Base-by-base conservation (phyloP, 1,140 invertebrate species). In the Diorhabda elongata region DNA sequence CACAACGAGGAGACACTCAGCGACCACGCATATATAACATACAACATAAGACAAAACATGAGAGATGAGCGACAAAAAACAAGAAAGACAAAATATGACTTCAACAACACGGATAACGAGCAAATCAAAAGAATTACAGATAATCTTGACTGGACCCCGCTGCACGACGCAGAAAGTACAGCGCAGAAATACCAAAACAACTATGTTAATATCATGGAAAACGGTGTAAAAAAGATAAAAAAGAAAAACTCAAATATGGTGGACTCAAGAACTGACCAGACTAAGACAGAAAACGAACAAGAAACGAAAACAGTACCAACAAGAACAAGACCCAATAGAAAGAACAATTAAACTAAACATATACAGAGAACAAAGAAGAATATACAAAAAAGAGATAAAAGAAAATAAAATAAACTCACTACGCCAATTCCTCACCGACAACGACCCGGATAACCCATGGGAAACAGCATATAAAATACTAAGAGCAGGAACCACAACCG, bases 1-100 rank as follows among this genome's bases (percentile, higher is more conserved):
- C 3, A 42, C 5, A 57, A 67, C 3, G 65, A 67, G 59, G 65
- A 67, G 41, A 8, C 65, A n/a, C 3, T 67, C 5, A 66, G 64
- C 57, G 64, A 66, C 42, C 64, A 66, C 42, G 5, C 5, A 26
- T 67, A 58, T 26, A 59, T 58, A 42, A 58, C 56, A 26, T 67
- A 59, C 44, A 5, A 42, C 11, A 59, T 59, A 42, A 44, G 11
- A 56, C n/a, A 11, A 11, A 56, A 3, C 9, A 56, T 45, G 5
- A 52, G 8, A 61, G n/a, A 42, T n/a, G 69, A 61, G 59, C 7
- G 4, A 6, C 11, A 61, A 4, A 3, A 61, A 4, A 44, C 2
- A 63, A 3, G 5, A 44, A 5, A 42, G 9, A 44, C 3, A 44
- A 41, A 63, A 11, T 5, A 44, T 6, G 44, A 45, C 44, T 3